Conservation (phyloP, 2,113 vertebrate genomes). For the Tiliqua scincoides region DNA sequence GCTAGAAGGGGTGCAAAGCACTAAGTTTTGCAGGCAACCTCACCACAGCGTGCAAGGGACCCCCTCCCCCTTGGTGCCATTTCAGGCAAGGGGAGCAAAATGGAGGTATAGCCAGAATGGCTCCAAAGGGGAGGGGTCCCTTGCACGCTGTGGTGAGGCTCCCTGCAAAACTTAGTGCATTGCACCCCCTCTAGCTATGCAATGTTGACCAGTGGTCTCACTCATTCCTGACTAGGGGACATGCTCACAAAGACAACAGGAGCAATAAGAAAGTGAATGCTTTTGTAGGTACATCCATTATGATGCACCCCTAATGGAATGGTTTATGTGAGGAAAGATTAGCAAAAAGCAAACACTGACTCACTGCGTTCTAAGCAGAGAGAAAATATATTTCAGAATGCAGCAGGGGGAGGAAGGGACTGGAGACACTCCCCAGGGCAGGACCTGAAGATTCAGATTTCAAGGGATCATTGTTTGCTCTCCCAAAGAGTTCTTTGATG, state of each 20-base stretch:
- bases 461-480: conserved; percentile 55
- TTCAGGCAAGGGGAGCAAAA: too few relatives aligned
- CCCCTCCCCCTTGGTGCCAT: too few relatives aligned
- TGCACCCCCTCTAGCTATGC: too few relatives aligned
- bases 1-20: too few relatives aligned
- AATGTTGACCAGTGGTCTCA: not conserved
- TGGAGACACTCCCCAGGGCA: conserved; percentile 57
- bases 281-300: not conserved
- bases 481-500: conserved; percentile 66
- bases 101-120: too few relatives aligned
- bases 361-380: conserved; percentile 38
- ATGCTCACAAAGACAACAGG: not conserved
- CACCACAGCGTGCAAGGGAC: too few relatives aligned
- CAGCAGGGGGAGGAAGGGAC: conserved; percentile 43
- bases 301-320: conserved; percentile 22
- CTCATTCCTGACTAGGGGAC: too few relatives aligned
- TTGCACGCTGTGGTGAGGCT: too few relatives aligned
- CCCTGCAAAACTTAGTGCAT: too few relatives aligned
- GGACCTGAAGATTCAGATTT: conserved; percentile 63
- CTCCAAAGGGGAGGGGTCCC: too few relatives aligned
- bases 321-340: conserved; percentile 71
- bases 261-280: not conserved
- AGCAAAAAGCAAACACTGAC: conserved; percentile 67
- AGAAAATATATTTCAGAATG: conserved; percentile 53
- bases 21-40: too few relatives aligned